Evolutionary conservation across 2,113 vertebrate genomes (phyloP), one percentile per base, ranked within the genome.

Genomic region (Plecotus auritus): DNA sequence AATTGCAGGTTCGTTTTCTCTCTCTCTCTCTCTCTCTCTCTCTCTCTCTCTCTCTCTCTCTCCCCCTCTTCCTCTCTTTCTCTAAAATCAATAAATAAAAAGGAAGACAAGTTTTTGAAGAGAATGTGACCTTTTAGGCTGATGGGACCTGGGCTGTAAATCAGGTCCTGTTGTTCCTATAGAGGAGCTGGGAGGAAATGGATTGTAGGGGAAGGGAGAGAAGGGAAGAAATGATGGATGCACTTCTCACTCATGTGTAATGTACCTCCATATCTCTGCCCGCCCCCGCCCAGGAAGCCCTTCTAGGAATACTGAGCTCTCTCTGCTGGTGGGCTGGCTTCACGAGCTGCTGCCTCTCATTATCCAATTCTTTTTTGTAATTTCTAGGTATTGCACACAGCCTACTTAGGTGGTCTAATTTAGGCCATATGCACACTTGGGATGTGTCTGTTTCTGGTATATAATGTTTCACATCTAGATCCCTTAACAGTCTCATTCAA

Each of bases 321-420:
- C 97, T 96, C 96, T 0, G 59, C 93, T 59, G 51, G 96, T 97
- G 94, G 97, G 96, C 96, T 74, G 45, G 91, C 88, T 96, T 97
- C 96, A 95, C 30, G 70, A 32, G 0, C 91, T 96, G 84, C 95
- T 92, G 96, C 83, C 86, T 97, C 91, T 97, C 95, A 74, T 97
- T 98, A 96, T 92, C 86, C 80, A 96, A 4, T 28, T 96, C 94
- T 97, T 91, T 74, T 93, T 69, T 80, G 35, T 95, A 96, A 97
- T 95, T 94, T 86, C 92, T 97, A 95, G 89, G 90, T 95, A 97
- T 97, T 95, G 66, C 83, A 96, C 42, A 72, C 94, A 18, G 30
- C 91, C 97, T 95, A 94, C 97, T 77, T 97, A 97, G 97, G 98
- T 98, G 98, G 97, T 97, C 98, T 98, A 97, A 98, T 97, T 96